phyloP scores from a whole-genome alignment of 2,113 vertebrate species.

The Petrocephalus zakoni region DNA sequence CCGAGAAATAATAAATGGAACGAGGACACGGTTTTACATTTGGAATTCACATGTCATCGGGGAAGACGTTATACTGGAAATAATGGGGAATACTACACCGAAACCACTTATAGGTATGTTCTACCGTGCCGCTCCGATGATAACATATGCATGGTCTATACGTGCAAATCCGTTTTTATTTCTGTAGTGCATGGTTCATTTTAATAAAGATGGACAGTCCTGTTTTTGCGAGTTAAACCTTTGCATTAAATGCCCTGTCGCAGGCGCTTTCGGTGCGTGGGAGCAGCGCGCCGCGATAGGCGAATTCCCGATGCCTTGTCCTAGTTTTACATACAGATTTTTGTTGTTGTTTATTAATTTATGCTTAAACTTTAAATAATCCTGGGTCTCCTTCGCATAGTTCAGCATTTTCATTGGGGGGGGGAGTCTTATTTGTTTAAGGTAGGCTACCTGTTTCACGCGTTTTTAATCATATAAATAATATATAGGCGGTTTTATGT shows the following conservation, averaged over 20 bases:
- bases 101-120: conserved; percentile 63
- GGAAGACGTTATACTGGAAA: conserved; percentile 49
- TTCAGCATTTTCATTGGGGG: not conserved
- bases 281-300: conserved; percentile 27
- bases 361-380: conserved; percentile 1
- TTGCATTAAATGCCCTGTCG: conserved; percentile 17
- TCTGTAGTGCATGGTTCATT: not conserved
- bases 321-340: conserved; percentile 5
- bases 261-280: conserved; percentile 42
- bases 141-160: not conserved
- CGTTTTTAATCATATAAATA: conserved; percentile 3
- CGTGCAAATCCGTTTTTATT: not conserved
- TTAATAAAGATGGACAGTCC: conserved; percentile 36
- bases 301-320: conserved; percentile 17
- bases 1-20: conserved; percentile 50
- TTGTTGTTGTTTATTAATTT: not conserved
- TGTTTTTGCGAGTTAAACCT: conserved; percentile 26
- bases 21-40: conserved; percentile 43
- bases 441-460: not conserved
- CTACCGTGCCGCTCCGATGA: conserved; percentile 26
- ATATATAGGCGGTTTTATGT: not conserved
- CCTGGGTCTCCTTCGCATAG: not conserved
- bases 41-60: conserved; percentile 57
- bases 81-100: conserved; percentile 69
- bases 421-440: not conserved